Base-by-base conservation (phyloP, 2,113 vertebrate genomes). In the Bettongia penicillata region DNA sequence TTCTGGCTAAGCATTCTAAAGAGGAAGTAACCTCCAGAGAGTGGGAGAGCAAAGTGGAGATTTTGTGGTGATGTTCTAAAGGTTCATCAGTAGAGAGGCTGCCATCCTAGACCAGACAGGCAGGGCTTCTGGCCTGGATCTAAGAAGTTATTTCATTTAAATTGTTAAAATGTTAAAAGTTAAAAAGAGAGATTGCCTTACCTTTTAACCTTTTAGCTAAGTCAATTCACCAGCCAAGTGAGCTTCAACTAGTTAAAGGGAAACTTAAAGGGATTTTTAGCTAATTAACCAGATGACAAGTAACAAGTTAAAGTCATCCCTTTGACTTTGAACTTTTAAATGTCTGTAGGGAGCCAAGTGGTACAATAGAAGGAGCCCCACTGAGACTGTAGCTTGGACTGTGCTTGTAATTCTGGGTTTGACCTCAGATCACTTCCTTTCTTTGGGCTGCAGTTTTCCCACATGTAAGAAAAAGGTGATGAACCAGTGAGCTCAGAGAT, bases 271-370 rank as follows among this genome's bases (percentile, higher is more conserved):
- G 89, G 91, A 91, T 89, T 93, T 31, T 28, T 93, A 68, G 53
- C n/a, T 93, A 91, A 92, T 49, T 52, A 50, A 50, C 28, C 50
- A 89, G n/a, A n/a, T 84, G 51, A 57, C 68, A 92, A 50, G 92
- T 49, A 89, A 94, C 51, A 91, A 93, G 50, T 61, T 47, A n/a
- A 92, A 90, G 57, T 94, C 68, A 19, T 50, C 9, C 9, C 6
- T 96, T 68, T 77, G 50, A 77, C 3, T 95, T 93, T 53, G 14
- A 43, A 77, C 23, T 89, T 96, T 90, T 50, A 90, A 50, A 91
- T 37, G n/a, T 22, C 43, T 43, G n/a, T 5, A 84, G 68, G 19
- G 37, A 84, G 68, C n/a, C 68, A 43, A 43, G 68, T 8, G 68
- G 68, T 84, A 8, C 43, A 43, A 43, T 0, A 43, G 49, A 50